Conservation (phyloP, 2,113 vertebrate genomes). For the Ageneiosus marmoratus region DNA sequence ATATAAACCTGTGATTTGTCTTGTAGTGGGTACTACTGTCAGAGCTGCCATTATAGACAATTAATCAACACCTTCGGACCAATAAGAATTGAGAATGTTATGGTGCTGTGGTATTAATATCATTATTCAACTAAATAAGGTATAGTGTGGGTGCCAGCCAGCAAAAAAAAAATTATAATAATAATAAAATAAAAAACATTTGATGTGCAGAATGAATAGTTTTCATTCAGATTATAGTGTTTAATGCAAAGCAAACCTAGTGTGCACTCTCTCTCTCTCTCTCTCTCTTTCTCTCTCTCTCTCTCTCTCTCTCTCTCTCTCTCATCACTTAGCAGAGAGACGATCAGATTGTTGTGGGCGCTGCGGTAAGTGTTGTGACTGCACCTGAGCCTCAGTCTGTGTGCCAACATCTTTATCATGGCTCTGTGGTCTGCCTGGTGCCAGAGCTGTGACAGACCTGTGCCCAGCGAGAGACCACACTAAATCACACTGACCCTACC, state of each 20-base stretch:
- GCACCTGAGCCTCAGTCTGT: conserved; percentile 64
- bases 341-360: conserved; percentile 66
- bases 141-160: background rate
- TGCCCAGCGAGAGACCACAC: conserved; percentile 24
- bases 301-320: conserved; percentile 6
- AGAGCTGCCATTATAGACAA: background rate
- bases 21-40: background rate
- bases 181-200: no score
- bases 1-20: conserved; percentile 3
- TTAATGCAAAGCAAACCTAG: conserved; percentile 4
- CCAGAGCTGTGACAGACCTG: conserved; percentile 56
- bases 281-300: background rate
- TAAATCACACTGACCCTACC: conserved; percentile 21
- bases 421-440: conserved; percentile 60
- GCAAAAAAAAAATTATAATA: no score
- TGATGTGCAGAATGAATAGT: background rate
- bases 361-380: conserved; percentile 61
- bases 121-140: background rate
- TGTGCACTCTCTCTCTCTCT: background rate
- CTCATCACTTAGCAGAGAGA: conserved; percentile 59
- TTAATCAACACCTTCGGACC: background rate
- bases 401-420: conserved; percentile 73
- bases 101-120: background rate
- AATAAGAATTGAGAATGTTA: background rate
- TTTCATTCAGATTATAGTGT: background rate